Evolutionary conservation across 2,888 invertebrate species (phyloP).

Genomic region (Temnothorax unifasciatus): DNA sequence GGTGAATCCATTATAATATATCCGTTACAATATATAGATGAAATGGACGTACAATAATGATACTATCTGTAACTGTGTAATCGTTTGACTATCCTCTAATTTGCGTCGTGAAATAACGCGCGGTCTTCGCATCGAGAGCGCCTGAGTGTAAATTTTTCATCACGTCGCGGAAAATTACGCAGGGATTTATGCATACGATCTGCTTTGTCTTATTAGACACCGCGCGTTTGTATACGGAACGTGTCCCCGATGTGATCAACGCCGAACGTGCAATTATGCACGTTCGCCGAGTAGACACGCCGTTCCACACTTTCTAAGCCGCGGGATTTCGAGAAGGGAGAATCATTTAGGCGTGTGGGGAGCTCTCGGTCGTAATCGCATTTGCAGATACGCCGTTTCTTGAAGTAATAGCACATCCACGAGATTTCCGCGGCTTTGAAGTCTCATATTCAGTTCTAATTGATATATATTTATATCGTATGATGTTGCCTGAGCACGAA

Average conservation of each 20-base stretch:
- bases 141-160: conserved; percentile 31
- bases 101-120: background rate
- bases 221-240: conserved; percentile 46
- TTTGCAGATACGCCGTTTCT: conserved; percentile 34
- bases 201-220: conserved; percentile 48
- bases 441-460: conserved; percentile 9
- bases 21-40: background rate
- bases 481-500: background rate
- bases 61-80: background rate
- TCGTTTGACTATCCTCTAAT: background rate
- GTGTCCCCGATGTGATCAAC: conserved; percentile 46
- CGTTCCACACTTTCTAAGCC: conserved; percentile 47
- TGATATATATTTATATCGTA: conserved; percentile 7
- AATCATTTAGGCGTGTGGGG: conserved; percentile 17
- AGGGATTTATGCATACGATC: conserved; percentile 23
- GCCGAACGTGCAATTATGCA: conserved; percentile 50
- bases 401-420: conserved; percentile 13
- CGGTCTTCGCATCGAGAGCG: background rate
- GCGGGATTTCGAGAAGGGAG: conserved; percentile 31
- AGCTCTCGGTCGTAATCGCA: conserved; percentile 38
- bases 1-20: background rate
- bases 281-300: conserved; percentile 44
- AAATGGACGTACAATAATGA: background rate
- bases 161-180: conserved; percentile 28
- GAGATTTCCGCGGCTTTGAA: conserved; percentile 29